Evolutionary conservation across 2,113 vertebrate genomes (phyloP).

Genomic region (Albula glossodonta): DNA sequence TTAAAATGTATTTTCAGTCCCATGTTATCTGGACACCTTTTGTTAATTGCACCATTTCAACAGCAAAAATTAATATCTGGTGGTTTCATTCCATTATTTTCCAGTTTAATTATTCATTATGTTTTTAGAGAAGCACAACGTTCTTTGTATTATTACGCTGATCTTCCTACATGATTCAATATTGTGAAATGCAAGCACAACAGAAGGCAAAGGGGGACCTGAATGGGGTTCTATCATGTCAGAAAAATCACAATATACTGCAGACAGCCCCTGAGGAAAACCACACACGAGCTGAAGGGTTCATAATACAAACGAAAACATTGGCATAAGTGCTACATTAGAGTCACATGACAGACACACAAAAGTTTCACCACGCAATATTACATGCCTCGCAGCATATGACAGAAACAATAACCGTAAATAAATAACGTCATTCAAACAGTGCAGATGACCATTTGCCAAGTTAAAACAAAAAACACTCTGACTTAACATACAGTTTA

Average conservation of each 20-base stretch:
- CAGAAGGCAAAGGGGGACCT: not conserved
- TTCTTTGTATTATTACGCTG: not conserved
- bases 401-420: not conserved
- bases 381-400: not conserved
- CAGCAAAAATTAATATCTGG: not conserved
- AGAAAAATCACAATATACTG: not conserved
- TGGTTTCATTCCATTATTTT: not conserved
- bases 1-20: too few species aligned
- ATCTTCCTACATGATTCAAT: not conserved
- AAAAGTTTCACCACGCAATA: not conserved
- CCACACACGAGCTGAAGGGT: not conserved
- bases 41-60: not conserved
- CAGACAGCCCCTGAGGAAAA: not conserved
- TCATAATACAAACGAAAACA: not conserved
- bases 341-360: not conserved
- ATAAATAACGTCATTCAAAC: not conserved
- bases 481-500: not conserved
- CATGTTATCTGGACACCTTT: too few species aligned
- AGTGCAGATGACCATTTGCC: not conserved
- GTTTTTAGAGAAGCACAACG: not conserved
- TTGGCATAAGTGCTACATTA: not conserved
- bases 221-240: not conserved
- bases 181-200: not conserved
- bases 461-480: not conserved
- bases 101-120: not conserved